phyloP scores from a whole-genome alignment of 1,140 invertebrate species.

The Drosophila lowei region DNA sequence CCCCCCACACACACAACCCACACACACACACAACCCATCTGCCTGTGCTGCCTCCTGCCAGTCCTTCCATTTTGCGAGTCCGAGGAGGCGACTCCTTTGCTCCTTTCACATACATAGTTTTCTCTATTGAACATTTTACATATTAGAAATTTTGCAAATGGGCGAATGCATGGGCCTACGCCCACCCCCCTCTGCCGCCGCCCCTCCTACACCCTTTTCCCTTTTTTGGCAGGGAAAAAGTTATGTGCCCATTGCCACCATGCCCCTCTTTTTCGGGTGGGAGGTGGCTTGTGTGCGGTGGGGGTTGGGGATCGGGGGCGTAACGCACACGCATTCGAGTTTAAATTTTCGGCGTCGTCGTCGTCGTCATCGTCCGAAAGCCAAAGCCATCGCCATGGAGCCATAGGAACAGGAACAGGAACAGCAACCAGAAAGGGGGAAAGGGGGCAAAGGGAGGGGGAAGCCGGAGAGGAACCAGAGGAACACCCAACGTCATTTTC shows the following conservation, averaged over 20 bases:
- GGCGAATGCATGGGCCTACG: constrained; percentile 58
- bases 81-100: constrained; percentile 32
- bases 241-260: constrained; percentile 60
- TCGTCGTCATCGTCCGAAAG: constrained; percentile 43
- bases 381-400: constrained; percentile 18
- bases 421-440: constrained; percentile 5
- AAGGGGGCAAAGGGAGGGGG: too few species aligned
- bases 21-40: neutral
- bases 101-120: constrained; percentile 68
- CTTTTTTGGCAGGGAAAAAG: constrained; percentile 56
- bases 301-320: constrained; percentile 3
- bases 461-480: neutral
- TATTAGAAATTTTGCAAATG: constrained; percentile 80
- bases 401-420: constrained; percentile 51
- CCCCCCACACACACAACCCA: neutral
- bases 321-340: constrained; percentile 71
- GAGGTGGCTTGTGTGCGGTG: neutral
- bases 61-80: constrained; percentile 25
- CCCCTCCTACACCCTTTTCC: neutral
- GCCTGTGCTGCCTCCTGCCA: neutral
- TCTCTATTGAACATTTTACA: constrained; percentile 82
- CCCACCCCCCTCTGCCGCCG: constrained; percentile 2
- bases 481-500: constrained; percentile 50
- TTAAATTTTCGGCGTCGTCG: constrained; percentile 59
- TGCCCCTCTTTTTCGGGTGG: neutral